A percentile compares a stretch with the other conserved stretches of the same genome.
phyloP scores from a whole-genome alignment of 1,140 invertebrate genomes.

The Oryzaephilus surinamensis region DNA sequence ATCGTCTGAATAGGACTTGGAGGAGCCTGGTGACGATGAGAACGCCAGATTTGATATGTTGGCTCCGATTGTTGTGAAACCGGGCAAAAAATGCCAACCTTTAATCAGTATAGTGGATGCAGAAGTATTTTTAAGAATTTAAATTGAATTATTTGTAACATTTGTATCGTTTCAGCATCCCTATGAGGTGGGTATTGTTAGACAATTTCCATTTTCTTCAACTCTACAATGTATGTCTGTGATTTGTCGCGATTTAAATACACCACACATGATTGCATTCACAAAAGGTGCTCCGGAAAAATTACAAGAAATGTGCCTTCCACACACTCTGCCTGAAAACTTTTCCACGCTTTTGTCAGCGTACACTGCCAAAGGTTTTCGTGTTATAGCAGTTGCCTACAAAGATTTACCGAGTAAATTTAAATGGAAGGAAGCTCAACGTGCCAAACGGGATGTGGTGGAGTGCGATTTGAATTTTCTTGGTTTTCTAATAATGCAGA shows the following conservation, averaged over 20 bases:
- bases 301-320: slow-evolving; percentile 47
- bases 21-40: slow-evolving; percentile 80
- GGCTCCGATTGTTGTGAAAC: slow-evolving; percentile 75
- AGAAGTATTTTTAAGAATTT: slow-evolving; percentile 5
- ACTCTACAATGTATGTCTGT: slow-evolving; percentile 85
- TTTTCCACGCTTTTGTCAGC: slow-evolving; percentile 61
- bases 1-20: slow-evolving; percentile 48
- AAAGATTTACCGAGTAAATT: slow-evolving; percentile 50
- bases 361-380: slow-evolving; percentile 78
- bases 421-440: slow-evolving; percentile 49
- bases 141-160: background rate
- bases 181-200: slow-evolving; percentile 67
- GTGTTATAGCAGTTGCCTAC: slow-evolving; percentile 77
- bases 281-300: slow-evolving; percentile 90
- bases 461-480: slow-evolving; percentile 76
- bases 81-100: too few species aligned
- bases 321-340: slow-evolving; percentile 48
- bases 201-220: slow-evolving; percentile 87
- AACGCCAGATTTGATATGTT: slow-evolving; percentile 79
- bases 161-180: slow-evolving; percentile 16
- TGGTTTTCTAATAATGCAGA: slow-evolving; percentile 83
- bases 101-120: slow-evolving; percentile 10
- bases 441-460: slow-evolving; percentile 46
- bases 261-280: slow-evolving; percentile 71
- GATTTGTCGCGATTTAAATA: slow-evolving; percentile 65